A percentile compares a stretch with the other conserved stretches of the same genome.
Conservation (phyloP, 2,888 invertebrate genomes). For the Galerucella calmariensis region DNA sequence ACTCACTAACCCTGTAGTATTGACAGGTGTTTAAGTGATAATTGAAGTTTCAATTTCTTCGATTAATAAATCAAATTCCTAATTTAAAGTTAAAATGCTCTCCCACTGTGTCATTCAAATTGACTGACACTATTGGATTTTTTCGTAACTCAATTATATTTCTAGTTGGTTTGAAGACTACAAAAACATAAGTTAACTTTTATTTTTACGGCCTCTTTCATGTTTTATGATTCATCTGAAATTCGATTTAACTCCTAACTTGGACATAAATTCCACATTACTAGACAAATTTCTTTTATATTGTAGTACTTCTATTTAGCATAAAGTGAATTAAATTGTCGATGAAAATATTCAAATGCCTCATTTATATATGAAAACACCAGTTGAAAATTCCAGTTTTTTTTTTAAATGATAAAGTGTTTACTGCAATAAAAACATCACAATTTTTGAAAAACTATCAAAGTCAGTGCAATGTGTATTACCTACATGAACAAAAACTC, state of each 20-base stretch:
- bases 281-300: not conserved
- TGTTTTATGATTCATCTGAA: not conserved
- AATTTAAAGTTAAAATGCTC: not conserved
- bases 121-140: not conserved
- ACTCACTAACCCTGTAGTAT: not conserved
- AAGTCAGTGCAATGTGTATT: conserved; percentile 3
- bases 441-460: conserved; percentile 7
- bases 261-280: not conserved
- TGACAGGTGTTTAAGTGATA: not conserved
- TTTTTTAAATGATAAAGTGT: conserved; percentile 1
- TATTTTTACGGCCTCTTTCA: not conserved
- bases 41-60: not conserved
- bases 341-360: not conserved
- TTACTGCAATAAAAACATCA: conserved; percentile 7
- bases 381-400: not conserved
- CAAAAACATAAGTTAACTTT: not conserved
- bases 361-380: not conserved
- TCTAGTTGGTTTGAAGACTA: not conserved
- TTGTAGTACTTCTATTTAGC: not conserved
- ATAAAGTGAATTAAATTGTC: not conserved
- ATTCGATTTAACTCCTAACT: not conserved
- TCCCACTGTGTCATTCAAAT: not conserved
- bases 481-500: too few relatives aligned
- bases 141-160: not conserved
- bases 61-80: not conserved